These are phyloP conservation scores for Gastrophryne carolinensis DNA, from an alignment of 2,797 vertebrate genomes.

Conservation along the genomic window DNA sequence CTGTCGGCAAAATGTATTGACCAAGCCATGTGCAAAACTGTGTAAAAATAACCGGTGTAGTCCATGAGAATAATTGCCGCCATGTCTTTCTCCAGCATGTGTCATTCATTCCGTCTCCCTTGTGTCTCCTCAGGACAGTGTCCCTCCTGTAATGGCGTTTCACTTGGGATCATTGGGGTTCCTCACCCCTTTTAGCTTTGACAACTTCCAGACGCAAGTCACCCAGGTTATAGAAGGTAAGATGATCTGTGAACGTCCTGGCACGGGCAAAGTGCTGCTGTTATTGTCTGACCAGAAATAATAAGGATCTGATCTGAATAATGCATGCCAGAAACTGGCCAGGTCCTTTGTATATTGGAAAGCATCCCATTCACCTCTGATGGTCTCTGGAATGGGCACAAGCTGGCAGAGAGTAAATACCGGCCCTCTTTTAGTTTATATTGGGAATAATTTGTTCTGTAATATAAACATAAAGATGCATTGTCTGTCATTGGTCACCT, in stretches of 20 bases:
- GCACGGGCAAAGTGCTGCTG: background rate
- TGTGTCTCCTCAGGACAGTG: slow-evolving; percentile 83
- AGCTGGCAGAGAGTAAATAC: background rate
- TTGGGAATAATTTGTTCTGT: too few species aligned
- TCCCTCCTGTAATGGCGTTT: slow-evolving; percentile 94
- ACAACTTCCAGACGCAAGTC: slow-evolving; percentile 89
- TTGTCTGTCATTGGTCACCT: too few species aligned
- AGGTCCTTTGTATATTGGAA: background rate
- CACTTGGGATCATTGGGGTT: slow-evolving; percentile 94
- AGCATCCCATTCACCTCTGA: background rate
- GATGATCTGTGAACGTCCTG: background rate
- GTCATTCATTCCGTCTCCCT: too few species aligned
- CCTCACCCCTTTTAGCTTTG: slow-evolving; percentile 90
- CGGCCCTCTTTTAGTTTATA: background rate
- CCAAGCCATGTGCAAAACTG: too few species aligned
- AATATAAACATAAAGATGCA: too few species aligned
- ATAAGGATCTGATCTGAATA: background rate
- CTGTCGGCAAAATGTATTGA: too few species aligned
- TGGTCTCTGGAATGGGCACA: background rate
- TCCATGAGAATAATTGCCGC: too few species aligned
- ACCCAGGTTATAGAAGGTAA: slow-evolving; percentile 91
- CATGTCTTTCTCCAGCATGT: too few species aligned
- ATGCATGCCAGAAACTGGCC: background rate
- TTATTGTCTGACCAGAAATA: background rate
- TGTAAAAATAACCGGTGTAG: too few species aligned